A percentile compares a stretch with the other conserved stretches of the same genome.
Conservation (phyloP, 2,113 vertebrate genomes). For the Tylochromis polylepis region DNA sequence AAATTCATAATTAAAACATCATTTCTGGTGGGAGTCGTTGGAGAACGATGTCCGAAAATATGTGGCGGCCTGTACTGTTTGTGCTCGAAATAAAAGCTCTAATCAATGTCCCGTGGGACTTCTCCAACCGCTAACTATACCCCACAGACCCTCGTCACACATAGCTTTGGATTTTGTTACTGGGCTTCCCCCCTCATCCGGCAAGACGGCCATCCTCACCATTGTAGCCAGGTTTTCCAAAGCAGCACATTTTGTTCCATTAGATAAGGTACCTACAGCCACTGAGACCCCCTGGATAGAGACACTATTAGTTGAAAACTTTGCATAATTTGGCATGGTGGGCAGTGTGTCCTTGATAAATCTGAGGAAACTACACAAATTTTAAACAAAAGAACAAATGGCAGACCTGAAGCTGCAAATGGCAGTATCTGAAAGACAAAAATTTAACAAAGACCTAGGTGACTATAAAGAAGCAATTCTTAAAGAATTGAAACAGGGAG, state of each 20-base stretch:
- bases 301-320: neutral
- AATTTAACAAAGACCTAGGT: neutral
- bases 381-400: neutral
- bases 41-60: no score
- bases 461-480: neutral
- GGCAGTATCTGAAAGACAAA: neutral
- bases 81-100: no score
- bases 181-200: no score
- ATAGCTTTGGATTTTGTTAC: no score
- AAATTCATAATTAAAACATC: neutral
- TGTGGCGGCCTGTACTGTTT: no score
- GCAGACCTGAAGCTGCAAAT: neutral
- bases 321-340: neutral
- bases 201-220: no score
- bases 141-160: no score
- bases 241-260: neutral
- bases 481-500: neutral
- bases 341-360: neutral
- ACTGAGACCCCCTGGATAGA: neutral
- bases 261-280: no score
- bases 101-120: no score
- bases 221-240: no score
- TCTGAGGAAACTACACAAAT: neutral
- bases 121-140: no score
- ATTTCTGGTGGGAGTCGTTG: neutral